Evolutionary conservation across 53 echinoderm and acorn worm species (phyloP).

Genomic region (Hippasteria phrygiana): DNA sequence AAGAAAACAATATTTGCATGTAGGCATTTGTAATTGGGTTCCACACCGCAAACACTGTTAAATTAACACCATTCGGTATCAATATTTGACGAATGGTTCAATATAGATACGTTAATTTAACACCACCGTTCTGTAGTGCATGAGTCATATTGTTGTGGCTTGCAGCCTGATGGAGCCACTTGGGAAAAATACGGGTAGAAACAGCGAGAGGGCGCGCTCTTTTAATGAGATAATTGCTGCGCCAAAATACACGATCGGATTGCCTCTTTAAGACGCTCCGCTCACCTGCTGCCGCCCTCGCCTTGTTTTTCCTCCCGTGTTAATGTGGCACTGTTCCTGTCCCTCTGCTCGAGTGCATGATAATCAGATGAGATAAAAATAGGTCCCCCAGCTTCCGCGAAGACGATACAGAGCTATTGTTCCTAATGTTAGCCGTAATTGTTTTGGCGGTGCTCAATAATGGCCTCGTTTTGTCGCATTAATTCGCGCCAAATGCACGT

Average conservation of each 20-base stretch:
- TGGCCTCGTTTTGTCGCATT: neutral
- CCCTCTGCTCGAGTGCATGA: neutral
- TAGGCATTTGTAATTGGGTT: too few species aligned
- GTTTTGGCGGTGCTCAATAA: slow-evolving; percentile 25
- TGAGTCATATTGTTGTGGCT: too few species aligned
- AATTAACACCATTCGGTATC: too few species aligned
- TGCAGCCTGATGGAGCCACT: too few species aligned
- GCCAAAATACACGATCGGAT: neutral
- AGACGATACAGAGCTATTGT: slow-evolving; percentile 3
- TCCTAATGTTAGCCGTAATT: neutral
- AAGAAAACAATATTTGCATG: too few species aligned
- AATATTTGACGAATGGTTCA: too few species aligned
- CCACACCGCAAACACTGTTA: too few species aligned
- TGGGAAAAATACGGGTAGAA: too few species aligned
- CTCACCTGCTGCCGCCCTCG: neutral
- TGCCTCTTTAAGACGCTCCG: neutral
- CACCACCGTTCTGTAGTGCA: too few species aligned
- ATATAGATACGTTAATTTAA: too few species aligned
- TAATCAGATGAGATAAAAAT: neutral
- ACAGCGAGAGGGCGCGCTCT: too few species aligned
- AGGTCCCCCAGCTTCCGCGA: neutral
- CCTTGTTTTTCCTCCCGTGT: neutral
- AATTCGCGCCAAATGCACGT: neutral
- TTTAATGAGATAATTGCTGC: too few species aligned
- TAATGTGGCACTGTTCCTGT: slow-evolving; percentile 10